phyloP scores from a whole-genome alignment of 2,888 invertebrate species.

The Cerastis leucographa region DNA sequence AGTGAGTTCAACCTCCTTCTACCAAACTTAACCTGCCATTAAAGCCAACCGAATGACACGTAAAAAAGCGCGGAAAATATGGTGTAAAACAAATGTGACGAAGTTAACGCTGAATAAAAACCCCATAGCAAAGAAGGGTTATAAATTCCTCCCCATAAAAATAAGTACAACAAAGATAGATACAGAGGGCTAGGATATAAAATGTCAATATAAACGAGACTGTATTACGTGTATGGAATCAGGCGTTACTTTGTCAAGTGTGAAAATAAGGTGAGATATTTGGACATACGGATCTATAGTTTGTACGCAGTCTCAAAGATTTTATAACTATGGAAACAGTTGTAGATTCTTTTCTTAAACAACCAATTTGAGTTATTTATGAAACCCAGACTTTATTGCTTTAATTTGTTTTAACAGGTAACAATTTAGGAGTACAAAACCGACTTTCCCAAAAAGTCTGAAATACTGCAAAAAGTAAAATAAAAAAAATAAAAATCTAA shows the following conservation, averaged over 20 bases:
- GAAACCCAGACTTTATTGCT: no score
- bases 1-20: constrained; percentile 31
- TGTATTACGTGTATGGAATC: constrained; percentile 82
- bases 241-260: constrained; percentile 80
- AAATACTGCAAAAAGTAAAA: not conserved
- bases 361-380: not conserved
- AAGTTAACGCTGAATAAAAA: constrained; percentile 48
- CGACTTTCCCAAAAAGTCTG: not conserved
- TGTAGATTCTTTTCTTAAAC: not conserved
- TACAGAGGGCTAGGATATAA: constrained; percentile 73
- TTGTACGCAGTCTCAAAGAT: not conserved
- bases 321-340: not conserved
- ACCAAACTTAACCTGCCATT: constrained; percentile 32
- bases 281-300: constrained; percentile 63
- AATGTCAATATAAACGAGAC: constrained; percentile 82
- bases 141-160: constrained; percentile 60
- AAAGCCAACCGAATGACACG: constrained; percentile 35
- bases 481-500: not conserved
- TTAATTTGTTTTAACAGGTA: not conserved
- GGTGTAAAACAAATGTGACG: constrained; percentile 49
- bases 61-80: constrained; percentile 45
- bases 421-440: not conserved
- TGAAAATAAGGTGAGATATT: constrained; percentile 73
- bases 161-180: constrained; percentile 70
- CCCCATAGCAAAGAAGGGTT: constrained; percentile 48